Evolutionary conservation across 2,113 vertebrate species (phyloP), one percentile per base, ranked within the genome.

Genomic region (Lasiurus cinereus): DNA sequence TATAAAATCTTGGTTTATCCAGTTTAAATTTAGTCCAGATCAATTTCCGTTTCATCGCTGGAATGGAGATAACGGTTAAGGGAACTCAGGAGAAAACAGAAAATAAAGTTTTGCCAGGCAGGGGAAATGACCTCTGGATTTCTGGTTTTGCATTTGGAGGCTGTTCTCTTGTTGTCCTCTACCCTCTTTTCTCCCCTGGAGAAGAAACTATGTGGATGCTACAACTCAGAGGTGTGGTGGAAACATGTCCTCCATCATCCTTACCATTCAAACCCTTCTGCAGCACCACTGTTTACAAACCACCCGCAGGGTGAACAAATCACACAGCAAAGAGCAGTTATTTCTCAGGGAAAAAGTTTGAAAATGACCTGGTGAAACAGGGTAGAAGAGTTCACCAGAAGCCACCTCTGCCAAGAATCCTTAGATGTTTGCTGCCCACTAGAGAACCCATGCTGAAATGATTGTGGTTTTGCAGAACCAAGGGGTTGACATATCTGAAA

Each of bases 401-500:
- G 66, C 13, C 72, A 69, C 50, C 16, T 90, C 36, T 82, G 69
- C 74, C 62, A 90, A 76, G 88, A 73, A 64, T 67, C 19, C 48
- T 48, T 46, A 27, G 22, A 67, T 78, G 56, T 39, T 80, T 88
- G 62, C 36, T 78, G 84, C 11, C 33, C 33, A 33, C 8, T 66
- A 46, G 0, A 80, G 66, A 54, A 95, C 13, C 56, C 59, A 76
- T 5, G 43, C 50, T 80, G 83, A 86, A 78, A 74, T 24, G 73
- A 59, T 52, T 83, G 64, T 15, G 31, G 52, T 56, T 88, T 59
- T 52, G 74, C 36, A 73, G 16, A 48, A 77, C 54, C 64, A 84
- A 80, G 70, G 56, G 76, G 70, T 31, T 69, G n/a, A 83, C 14
- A 39, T 72, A 50, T 70, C 39, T 76, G 43, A 95, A 91, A 94